Evolutionary conservation across 1,140 invertebrate genomes (phyloP).

Genomic region (Trichonephila clavata): DNA sequence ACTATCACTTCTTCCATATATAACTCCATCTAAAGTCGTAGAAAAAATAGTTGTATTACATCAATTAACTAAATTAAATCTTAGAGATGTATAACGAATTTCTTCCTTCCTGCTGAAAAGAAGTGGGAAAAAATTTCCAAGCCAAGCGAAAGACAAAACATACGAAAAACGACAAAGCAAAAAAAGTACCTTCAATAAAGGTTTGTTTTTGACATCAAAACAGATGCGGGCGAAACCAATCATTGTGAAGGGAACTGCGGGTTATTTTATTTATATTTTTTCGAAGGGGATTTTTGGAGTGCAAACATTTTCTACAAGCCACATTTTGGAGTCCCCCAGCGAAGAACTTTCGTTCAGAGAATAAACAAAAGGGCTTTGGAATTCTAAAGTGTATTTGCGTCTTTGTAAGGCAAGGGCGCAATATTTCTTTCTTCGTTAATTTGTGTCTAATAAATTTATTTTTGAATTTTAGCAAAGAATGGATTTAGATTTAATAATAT

Average conservation of each 20-base stretch:
- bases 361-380: not conserved
- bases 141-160: not conserved
- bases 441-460: not conserved
- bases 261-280: not conserved
- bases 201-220: slow-evolving; percentile 68
- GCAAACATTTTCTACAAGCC: slow-evolving; percentile 33
- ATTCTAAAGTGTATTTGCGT: not conserved
- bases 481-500: too few relatives aligned
- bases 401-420: not conserved
- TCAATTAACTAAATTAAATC: slow-evolving; percentile 55
- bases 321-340: not conserved
- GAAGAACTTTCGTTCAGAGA: not conserved
- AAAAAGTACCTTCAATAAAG: slow-evolving; percentile 30
- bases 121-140: not conserved
- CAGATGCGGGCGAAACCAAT: slow-evolving; percentile 57
- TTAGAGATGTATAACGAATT: slow-evolving; percentile 25
- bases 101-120: slow-evolving; percentile 8
- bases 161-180: not conserved
- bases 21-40: not conserved
- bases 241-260: not conserved
- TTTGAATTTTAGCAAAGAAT: not conserved
- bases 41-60: not conserved
- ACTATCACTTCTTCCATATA: slow-evolving; percentile 34
- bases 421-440: not conserved
- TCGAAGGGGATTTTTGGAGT: not conserved